Evolutionary conservation across 2,113 vertebrate genomes (phyloP), one percentile per base, ranked within the genome.

Genomic region (Coturnix japonica): DNA sequence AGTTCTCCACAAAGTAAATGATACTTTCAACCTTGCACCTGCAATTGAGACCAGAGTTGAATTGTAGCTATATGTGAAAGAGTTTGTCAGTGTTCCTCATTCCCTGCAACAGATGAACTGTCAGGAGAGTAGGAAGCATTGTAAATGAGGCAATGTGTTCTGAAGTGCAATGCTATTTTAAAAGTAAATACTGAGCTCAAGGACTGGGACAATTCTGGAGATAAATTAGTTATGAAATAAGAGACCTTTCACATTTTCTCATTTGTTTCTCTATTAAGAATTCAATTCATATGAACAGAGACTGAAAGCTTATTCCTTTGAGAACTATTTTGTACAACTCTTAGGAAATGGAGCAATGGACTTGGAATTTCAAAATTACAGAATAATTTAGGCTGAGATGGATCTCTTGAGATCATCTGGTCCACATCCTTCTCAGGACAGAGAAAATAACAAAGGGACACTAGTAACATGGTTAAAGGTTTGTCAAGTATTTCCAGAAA

Each of bases 21-120:
- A 82, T 51, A 59, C 53, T 90, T 95, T 85, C 4, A 49, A 83
- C 66, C 31, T 85, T 60, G 44, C 31, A 85, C 39, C 87, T 96
- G 78, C 72, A 84, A n/a, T 82, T 43, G 76, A 72, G 80, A 78
- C 37, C 51, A n/a, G 0, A 23, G 18, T 17, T 76, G 53, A 86
- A 80, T 22, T 11, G 25, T 72, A 84, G 51, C 12, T 71, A 22
- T 43, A 49, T 11, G 14, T 7, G 6, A 47, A 47, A 66, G 83
- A 82, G 41, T 17, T 56, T 76, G 81, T 75, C 43, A 69, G 56
- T 73, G 22, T 21, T 88, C 65, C 81, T n/a, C 35, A 69, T 65
- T 95, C 75, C 22, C 85, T 74, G 56, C 69, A 80, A 71, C 47
- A 96, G 89, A 75, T 39, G 43, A 89, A 59, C 39, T 46, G 77